These are phyloP conservation scores for Trichogramma evanescens DNA, from an alignment of 2,888 invertebrate species.

Conservation along the genomic window DNA sequence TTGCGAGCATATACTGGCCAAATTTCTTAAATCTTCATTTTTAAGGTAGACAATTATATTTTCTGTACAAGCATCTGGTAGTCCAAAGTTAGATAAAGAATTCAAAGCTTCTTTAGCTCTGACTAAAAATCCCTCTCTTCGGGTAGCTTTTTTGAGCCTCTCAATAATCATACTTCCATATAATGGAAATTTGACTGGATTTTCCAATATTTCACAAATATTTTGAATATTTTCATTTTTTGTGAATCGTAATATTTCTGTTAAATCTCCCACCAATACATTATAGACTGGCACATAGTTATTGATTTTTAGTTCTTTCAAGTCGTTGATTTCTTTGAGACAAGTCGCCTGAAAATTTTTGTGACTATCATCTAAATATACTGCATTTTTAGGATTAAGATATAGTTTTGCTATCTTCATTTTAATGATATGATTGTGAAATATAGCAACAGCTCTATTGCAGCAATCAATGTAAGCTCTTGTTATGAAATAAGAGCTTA, in stretches of 20 bases:
- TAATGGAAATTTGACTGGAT: neutral
- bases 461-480: neutral
- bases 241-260: neutral
- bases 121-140: neutral
- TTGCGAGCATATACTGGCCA: neutral
- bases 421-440: slow-evolving; percentile 3
- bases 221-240: slow-evolving; percentile 3
- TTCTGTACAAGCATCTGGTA: slow-evolving; percentile 5
- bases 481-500: neutral
- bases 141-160: neutral
- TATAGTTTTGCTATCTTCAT: neutral
- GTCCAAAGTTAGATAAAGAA: neutral
- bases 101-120: slow-evolving; percentile 1
- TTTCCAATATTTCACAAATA: neutral
- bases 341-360: neutral
- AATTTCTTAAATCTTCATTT: slow-evolving; percentile 1
- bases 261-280: neutral
- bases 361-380: neutral
- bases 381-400: neutral
- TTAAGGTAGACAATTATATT: neutral
- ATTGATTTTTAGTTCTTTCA: slow-evolving; percentile 2
- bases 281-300: slow-evolving; percentile 1
- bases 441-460: neutral
- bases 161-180: neutral
- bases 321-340: neutral